Evolutionary conservation across 2,888 invertebrate species (phyloP).

Genomic region (Hypercompe scribonia): DNA sequence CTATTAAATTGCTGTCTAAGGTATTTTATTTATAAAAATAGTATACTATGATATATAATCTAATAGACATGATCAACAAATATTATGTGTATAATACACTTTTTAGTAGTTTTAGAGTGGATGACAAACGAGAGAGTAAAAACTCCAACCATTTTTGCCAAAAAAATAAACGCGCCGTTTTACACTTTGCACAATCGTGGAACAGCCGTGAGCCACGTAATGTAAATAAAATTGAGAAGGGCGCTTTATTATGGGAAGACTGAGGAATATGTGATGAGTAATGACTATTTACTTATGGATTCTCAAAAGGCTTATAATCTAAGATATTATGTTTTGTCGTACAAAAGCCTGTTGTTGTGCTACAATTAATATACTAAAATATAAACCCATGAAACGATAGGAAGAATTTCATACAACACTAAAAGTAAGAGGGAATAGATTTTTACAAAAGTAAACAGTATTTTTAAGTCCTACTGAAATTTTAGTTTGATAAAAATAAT

Average conservation of each 20-base stretch:
- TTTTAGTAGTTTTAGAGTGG: too few species aligned
- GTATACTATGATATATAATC: too few species aligned
- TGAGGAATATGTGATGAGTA: neutral
- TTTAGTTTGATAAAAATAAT: neutral
- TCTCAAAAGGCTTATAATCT: neutral
- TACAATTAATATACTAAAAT: neutral
- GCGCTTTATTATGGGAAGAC: neutral
- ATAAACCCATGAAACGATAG: neutral
- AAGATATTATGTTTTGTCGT: neutral
- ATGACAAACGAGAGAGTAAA: too few species aligned
- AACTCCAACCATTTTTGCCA: neutral
- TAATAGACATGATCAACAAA: too few species aligned
- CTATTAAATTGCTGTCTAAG: neutral
- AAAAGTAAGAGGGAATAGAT: neutral
- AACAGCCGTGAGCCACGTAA: neutral
- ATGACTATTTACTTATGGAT: constrained; percentile 2
- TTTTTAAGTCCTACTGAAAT: neutral
- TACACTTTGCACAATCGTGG: neutral
- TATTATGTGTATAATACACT: too few species aligned
- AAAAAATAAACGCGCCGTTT: neutral
- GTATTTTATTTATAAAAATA: too few species aligned
- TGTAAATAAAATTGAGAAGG: neutral
- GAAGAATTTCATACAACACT: too few species aligned
- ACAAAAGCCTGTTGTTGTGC: neutral
- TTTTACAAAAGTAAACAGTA: neutral